These are phyloP conservation scores for Laticauda colubrina DNA, from an alignment of 2,113 vertebrate species.

Conservation along the genomic window DNA sequence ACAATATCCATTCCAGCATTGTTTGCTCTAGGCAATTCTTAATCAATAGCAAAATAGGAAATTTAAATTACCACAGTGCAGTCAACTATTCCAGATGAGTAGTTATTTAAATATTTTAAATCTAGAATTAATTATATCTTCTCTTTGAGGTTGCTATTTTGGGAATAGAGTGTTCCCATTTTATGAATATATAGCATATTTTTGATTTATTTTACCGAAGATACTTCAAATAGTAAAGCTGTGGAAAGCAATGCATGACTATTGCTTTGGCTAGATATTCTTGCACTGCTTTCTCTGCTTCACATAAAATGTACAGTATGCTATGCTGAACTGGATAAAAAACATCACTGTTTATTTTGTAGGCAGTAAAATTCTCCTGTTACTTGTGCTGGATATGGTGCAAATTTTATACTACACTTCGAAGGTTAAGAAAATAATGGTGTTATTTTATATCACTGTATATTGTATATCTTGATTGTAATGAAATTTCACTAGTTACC, in stretches of 20 bases:
- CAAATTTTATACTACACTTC: slow-evolving; percentile 5
- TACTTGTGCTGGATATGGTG: slow-evolving; percentile 29
- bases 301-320: slow-evolving; percentile 23
- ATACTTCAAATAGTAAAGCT: neutral
- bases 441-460: neutral
- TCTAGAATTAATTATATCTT: slow-evolving; percentile 1
- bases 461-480: neutral
- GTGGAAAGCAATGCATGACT: neutral
- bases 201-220: slow-evolving; percentile 22
- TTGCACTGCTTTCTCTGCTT: neutral
- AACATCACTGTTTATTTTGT: neutral
- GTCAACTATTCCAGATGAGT: neutral
- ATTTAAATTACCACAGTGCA: neutral
- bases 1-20: neutral
- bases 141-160: slow-evolving; percentile 12
- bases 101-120: neutral
- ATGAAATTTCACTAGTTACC: neutral
- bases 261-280: slow-evolving; percentile 38
- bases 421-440: slow-evolving; percentile 12
- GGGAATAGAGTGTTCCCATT: slow-evolving; percentile 3
- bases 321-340: slow-evolving; percentile 19
- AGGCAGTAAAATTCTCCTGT: neutral
- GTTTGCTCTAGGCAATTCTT: neutral
- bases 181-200: neutral
- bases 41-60: neutral